Evolutionary conservation across 2,888 invertebrate species (phyloP), one percentile per base, ranked within the genome.

Genomic region (Cacoxenus indagator): DNA sequence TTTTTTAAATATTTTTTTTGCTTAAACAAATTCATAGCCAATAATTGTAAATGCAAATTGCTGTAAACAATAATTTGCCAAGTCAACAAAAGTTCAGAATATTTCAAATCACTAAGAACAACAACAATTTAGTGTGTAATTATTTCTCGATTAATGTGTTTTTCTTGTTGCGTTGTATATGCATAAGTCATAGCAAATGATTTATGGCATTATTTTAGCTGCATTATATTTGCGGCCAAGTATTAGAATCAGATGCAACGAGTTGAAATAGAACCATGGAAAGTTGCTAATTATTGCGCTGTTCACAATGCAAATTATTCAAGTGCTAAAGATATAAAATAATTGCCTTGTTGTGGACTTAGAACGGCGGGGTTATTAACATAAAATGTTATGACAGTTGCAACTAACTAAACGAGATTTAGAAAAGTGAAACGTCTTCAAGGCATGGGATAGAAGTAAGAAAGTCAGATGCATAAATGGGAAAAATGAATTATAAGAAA

Each of bases 1-100:
- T n/a, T n/a, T n/a, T n/a, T 11, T 37, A 37, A 0, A 37, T 14
- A 37, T 4, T 31, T 1, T 31, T 37, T 37, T 37, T 4, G 8
- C 14, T 37, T 5, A 37, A 37, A 37, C 37, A 37, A 37, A 14
- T 37, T 37, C 37, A 37, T 37, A 37, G 37, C 14, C 9, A 37
- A 8, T 11, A 37, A 37, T 11, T 11, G 37, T 31, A 19, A 43
- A 62, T 62, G 45, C 24, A 62, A 45, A 62, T 45, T 62, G 45
- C n/a, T 62, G 61, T 62, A 62, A 62, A 62, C 45, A 62, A 43
- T 24, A 45, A 24, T 62, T 45, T 62, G 24, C n/a, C 14, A 24
- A 31, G 37, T 59, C 29, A 59, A 51, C 51, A 51, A 51, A 51
- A 22, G 11, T 22, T 19, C 45, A 43, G n/a, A 14, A 5, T 11